Evolutionary conservation across 2,797 vertebrate genomes (phyloP), one percentile per base, ranked within the genome.

Genomic region (Cuculus canorus): DNA sequence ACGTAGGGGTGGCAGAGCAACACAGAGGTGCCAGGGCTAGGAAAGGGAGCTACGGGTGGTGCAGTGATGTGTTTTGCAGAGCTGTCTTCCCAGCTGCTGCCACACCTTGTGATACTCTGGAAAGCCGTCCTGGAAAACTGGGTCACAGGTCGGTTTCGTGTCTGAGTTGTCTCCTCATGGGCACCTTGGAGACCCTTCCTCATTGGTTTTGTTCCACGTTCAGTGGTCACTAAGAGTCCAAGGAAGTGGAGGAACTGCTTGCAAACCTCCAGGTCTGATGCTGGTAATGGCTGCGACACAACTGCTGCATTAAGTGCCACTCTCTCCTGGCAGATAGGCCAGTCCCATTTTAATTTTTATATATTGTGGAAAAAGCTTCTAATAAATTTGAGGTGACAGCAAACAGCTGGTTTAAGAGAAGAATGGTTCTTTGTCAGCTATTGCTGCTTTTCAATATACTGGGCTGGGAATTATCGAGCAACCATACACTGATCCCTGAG

Each of bases 1-100:
- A 17, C 1, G 1, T 24, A 23, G 53, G 45, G 33, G 8, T 22
- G 43, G 54, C 27, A 39, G 23, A 65, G 59, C n/a, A 50, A 39
- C 0, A 0, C 1, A 2, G 45, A 30, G 19, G 35, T 14, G 18
- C 11, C 2, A 2, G 78, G 10, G 11, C 33, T 2, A 2, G 43
- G 28, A 23, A 2, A 6, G 23, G 39, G 21, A 69, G 8, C 59
- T 1, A 0, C 17, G n/a, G 11, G 39, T 0, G 2, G 66, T 2
- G 0, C 1, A 3, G 52, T 47, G 45, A 66, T 0, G 1, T 37
- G 16, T 60, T 30, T 27, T 61, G 45, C 73, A 48, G 61, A 72
- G 41, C 63, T 7, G 4, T 1, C 5, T 28, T 81, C 23, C 1
- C 4, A 30, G 35, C 24, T 24, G 9, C 63, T 2, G 0, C 19